Evolutionary conservation across 2,888 invertebrate species (phyloP).

Genomic region (Archips xylosteana): DNA sequence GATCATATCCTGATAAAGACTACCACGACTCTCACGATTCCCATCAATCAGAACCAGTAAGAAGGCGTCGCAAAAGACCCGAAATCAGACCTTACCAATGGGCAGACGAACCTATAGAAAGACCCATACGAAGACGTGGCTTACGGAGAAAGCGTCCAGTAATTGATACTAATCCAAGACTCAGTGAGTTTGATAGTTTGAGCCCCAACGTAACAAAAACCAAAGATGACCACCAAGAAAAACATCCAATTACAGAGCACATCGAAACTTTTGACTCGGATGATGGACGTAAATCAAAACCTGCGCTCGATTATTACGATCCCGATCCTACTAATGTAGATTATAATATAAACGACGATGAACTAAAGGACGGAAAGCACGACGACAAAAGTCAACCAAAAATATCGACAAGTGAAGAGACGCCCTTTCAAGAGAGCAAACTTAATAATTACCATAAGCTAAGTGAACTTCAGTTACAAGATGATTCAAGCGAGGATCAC

Average conservation of each 20-base stretch:
- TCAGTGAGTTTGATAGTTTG: constrained; percentile 60
- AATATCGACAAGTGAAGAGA: neutral
- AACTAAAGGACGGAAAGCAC: neutral
- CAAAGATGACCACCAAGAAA: constrained; percentile 47
- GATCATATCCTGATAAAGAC: constrained; percentile 56
- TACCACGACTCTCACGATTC: constrained; percentile 50
- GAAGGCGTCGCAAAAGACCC: constrained; percentile 68
- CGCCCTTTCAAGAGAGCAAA: neutral
- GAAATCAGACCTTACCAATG: constrained; percentile 66
- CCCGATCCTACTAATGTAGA: neutral
- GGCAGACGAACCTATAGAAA: constrained; percentile 69
- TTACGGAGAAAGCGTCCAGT: constrained; percentile 68
- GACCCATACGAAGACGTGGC: constrained; percentile 68
- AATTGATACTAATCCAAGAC: constrained; percentile 56
- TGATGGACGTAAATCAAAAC: constrained; percentile 12
- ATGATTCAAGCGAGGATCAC: neutral
- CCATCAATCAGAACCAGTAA: constrained; percentile 58
- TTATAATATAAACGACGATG: constrained; percentile 13
- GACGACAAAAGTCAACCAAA: neutral
- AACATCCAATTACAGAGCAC: constrained; percentile 41
- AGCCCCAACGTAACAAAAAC: constrained; percentile 6
- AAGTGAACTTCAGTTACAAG: constrained; percentile 1
- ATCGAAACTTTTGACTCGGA: constrained; percentile 34
- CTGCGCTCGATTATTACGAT: neutral
- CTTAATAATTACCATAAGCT: neutral